These are phyloP conservation scores for Melinaea marsaeus DNA, from an alignment of 2,888 invertebrate genomes.

Conservation along the genomic window DNA sequence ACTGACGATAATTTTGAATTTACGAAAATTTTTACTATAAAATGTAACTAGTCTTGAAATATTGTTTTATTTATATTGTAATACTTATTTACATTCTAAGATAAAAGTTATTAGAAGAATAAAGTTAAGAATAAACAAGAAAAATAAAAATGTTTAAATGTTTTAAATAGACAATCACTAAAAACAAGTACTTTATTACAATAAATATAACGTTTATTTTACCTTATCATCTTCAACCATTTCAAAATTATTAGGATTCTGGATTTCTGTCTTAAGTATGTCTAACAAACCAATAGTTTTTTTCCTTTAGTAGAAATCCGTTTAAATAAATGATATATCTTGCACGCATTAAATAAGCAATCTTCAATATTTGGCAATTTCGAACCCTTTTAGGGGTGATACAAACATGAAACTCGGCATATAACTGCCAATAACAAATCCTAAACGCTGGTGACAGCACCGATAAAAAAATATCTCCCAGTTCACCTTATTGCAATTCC, in stretches of 20 bases:
- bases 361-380: conserved; percentile 26
- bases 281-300: conserved; percentile 8
- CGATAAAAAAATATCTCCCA: background rate
- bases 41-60: too few relatives aligned
- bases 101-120: too few relatives aligned
- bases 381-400: conserved; percentile 27
- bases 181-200: too few relatives aligned
- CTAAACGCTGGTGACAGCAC: conserved; percentile 23
- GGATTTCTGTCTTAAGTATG: background rate
- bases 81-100: too few relatives aligned
- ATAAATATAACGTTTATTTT: too few relatives aligned
- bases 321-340: conserved; percentile 20
- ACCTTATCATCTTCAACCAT: too few relatives aligned
- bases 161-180: too few relatives aligned
- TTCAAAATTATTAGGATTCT: too few relatives aligned
- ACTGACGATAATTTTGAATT: background rate
- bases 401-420: conserved; percentile 31
- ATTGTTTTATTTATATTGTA: too few relatives aligned
- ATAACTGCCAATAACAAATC: conserved; percentile 35
- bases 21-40: too few relatives aligned
- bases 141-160: too few relatives aligned
- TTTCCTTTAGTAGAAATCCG: conserved; percentile 9
- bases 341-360: conserved; percentile 27
- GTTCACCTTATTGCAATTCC: background rate
- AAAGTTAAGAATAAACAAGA: too few relatives aligned